These are phyloP conservation scores for Cavia porcellus DNA, from an alignment of 2,113 vertebrate genomes.

Conservation along the genomic window DNA sequence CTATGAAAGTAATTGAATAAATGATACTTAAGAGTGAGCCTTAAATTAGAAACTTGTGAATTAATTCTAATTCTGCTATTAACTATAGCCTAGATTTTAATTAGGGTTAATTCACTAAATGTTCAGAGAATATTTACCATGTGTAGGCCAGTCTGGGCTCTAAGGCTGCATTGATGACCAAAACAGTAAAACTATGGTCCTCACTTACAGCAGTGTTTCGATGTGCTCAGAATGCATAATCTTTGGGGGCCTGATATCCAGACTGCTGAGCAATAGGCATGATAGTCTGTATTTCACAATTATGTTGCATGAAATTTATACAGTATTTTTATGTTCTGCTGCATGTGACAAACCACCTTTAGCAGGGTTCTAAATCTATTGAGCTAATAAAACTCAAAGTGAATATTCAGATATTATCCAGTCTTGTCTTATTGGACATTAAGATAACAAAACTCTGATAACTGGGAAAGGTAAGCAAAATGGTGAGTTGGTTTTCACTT, in stretches of 20 bases:
- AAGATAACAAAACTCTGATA: constrained; percentile 44
- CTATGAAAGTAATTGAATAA: constrained; percentile 18
- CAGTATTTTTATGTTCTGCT: neutral
- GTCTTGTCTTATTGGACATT: constrained; percentile 39
- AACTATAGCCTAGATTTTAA: neutral
- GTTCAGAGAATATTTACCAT: neutral
- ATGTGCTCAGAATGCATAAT: neutral
- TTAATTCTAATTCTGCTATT: constrained; percentile 30
- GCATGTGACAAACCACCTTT: neutral
- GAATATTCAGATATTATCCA: neutral
- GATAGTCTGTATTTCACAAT: constrained; percentile 15
- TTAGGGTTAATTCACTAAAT: constrained; percentile 22
- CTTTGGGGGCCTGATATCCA: neutral
- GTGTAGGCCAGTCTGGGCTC: neutral
- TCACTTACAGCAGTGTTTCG: neutral
- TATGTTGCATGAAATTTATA: neutral
- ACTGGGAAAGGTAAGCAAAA: constrained; percentile 6
- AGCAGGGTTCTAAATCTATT: constrained; percentile 26
- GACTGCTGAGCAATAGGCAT: neutral
- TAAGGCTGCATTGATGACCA: neutral
- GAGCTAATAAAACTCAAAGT: neutral
- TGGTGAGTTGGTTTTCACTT: neutral
- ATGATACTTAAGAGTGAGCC: neutral
- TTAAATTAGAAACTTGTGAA: neutral
- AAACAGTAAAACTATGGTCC: neutral